Conservation (phyloP, 2,888 invertebrate species). For the Tinea semifulvella region DNA sequence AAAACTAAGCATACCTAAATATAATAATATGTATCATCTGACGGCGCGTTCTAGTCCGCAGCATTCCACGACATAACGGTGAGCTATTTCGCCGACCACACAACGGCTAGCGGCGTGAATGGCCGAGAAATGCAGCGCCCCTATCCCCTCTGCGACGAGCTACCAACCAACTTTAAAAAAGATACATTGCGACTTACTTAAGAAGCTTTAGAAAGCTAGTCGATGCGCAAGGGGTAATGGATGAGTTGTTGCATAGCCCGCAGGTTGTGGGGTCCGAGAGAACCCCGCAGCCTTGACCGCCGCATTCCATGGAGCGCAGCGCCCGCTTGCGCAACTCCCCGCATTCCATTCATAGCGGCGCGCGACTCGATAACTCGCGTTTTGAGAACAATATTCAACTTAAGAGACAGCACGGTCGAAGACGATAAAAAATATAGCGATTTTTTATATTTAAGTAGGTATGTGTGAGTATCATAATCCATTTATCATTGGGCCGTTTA, state of each 20-base stretch:
- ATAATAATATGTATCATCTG: no score
- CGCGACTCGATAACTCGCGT: constrained; percentile 26
- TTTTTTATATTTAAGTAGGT: no score
- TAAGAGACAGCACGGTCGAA: no score
- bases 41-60: constrained; percentile 24
- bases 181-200: no score
- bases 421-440: no score
- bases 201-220: background rate
- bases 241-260: background rate
- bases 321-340: constrained; percentile 58
- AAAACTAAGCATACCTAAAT: no score
- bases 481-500: no score
- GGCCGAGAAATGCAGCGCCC: constrained; percentile 56
- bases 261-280: constrained; percentile 22
- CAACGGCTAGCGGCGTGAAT: constrained; percentile 53
- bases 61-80: constrained; percentile 63
- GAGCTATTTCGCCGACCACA: constrained; percentile 57
- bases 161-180: no score
- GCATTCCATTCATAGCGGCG: constrained; percentile 63
- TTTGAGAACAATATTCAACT: no score
- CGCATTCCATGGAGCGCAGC: constrained; percentile 36
- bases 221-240: background rate
- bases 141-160: no score
- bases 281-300: constrained; percentile 30
- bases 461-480: no score